Conservation (phyloP, 2,888 invertebrate species). For the Cataglyphis albicans region DNA sequence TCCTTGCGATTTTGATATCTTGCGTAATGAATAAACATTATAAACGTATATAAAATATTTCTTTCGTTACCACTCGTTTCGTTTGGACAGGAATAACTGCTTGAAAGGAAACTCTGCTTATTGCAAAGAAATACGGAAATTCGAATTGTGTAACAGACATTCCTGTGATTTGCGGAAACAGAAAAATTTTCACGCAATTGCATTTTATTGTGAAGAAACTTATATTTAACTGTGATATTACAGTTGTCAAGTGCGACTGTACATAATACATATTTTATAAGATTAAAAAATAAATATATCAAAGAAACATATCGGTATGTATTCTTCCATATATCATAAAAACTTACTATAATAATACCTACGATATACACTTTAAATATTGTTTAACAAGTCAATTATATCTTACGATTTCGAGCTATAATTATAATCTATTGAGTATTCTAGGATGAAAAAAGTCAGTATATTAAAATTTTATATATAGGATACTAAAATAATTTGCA, state of each 20-base stretch:
- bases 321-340: not conserved
- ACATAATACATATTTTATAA: not conserved
- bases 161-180: not conserved
- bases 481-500: not conserved
- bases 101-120: not conserved
- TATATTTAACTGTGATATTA: conserved; percentile 1
- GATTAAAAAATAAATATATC: not conserved
- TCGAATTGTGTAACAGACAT: not conserved
- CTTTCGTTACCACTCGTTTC: not conserved
- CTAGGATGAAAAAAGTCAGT: not conserved
- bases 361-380: not conserved
- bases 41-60: not conserved
- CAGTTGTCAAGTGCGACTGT: not conserved
- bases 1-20: not conserved
- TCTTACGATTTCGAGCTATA: not conserved
- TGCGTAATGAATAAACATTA: not conserved
- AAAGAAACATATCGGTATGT: not conserved
- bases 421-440: not conserved
- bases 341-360: not conserved
- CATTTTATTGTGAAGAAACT: not conserved
- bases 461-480: not conserved
- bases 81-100: not conserved
- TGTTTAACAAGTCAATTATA: not conserved
- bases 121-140: not conserved
- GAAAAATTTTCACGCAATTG: not conserved